phyloP scores from a whole-genome alignment of 1,140 invertebrate genomes.

The Zaprionus africanus region DNA sequence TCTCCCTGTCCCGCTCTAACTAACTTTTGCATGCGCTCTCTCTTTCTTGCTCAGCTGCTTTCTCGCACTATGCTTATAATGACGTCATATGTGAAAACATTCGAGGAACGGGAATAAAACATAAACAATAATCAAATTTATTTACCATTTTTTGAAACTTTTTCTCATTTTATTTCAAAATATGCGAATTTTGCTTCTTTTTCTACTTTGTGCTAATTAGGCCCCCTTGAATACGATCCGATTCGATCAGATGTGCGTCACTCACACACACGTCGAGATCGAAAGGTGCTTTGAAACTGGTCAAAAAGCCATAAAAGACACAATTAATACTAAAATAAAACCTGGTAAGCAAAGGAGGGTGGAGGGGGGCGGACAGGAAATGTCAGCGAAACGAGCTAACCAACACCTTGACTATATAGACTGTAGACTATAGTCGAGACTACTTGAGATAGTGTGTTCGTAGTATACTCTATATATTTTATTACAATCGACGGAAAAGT shows the following conservation, averaged over 20 bases:
- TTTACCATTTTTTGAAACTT: slow-evolving; percentile 18
- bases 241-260: slow-evolving; percentile 35
- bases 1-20: background rate
- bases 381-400: slow-evolving; percentile 30
- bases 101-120: slow-evolving; percentile 3
- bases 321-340: slow-evolving; percentile 24
- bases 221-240: slow-evolving; percentile 2
- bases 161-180: slow-evolving; percentile 22
- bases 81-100: slow-evolving; percentile 15
- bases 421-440: background rate
- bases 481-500: slow-evolving; percentile 29
- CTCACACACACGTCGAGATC: slow-evolving; percentile 5
- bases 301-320: slow-evolving; percentile 39
- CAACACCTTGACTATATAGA: slow-evolving; percentile 15
- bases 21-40: background rate
- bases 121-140: slow-evolving; percentile 17
- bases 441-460: background rate
- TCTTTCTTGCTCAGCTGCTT: background rate
- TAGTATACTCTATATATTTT: slow-evolving; percentile 15
- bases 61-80: background rate
- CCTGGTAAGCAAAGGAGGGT: slow-evolving; percentile 13
- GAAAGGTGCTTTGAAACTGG: slow-evolving; percentile 31
- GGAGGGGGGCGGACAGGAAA: slow-evolving; percentile 35
- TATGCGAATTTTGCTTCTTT: slow-evolving; percentile 13
- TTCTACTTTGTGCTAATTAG: slow-evolving; percentile 31